Conservation (phyloP, 2,888 invertebrate genomes). For the Volucella zonaria region DNA sequence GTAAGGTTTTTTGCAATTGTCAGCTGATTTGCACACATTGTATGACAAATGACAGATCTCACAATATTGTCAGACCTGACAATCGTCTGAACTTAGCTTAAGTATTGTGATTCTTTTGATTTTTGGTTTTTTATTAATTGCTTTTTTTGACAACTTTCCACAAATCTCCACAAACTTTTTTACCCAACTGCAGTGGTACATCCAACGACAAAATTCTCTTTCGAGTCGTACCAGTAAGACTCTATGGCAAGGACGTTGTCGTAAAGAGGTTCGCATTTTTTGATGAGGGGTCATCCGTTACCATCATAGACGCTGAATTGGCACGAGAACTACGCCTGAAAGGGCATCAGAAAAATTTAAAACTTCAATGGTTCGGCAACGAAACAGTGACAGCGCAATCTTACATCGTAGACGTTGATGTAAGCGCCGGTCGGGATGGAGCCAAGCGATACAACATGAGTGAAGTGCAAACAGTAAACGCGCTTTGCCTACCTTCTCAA, state of each 20-base stretch:
- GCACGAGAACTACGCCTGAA: conserved; percentile 32
- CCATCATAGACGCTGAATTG: conserved; percentile 57
- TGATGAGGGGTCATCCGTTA: conserved; percentile 60
- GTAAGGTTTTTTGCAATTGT: too few species aligned
- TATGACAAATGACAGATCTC: too few species aligned
- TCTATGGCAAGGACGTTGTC: conserved; percentile 16
- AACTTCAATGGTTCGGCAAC: conserved; percentile 48
- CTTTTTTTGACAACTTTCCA: too few species aligned
- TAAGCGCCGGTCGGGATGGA: conserved; percentile 14
- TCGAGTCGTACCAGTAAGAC: conserved; percentile 52
- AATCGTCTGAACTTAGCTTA: too few species aligned
- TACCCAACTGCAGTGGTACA: conserved; percentile 13
- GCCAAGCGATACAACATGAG: background rate
- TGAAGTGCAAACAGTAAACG: background rate
- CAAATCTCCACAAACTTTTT: too few species aligned
- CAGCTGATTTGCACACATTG: too few species aligned
- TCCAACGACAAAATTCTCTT: conserved; percentile 28
- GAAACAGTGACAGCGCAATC: background rate
- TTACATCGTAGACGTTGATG: background rate
- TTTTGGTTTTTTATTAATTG: too few species aligned
- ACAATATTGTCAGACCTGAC: too few species aligned
- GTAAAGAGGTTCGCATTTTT: conserved; percentile 40
- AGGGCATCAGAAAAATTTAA: conserved; percentile 45
- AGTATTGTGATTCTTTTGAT: too few species aligned
- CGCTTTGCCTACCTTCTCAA: background rate